Percentiles rank a stretch among this genome's conserved stretches.
Conservation (phyloP, 2,113 vertebrate species). For the Tylochromis polylepis region DNA sequence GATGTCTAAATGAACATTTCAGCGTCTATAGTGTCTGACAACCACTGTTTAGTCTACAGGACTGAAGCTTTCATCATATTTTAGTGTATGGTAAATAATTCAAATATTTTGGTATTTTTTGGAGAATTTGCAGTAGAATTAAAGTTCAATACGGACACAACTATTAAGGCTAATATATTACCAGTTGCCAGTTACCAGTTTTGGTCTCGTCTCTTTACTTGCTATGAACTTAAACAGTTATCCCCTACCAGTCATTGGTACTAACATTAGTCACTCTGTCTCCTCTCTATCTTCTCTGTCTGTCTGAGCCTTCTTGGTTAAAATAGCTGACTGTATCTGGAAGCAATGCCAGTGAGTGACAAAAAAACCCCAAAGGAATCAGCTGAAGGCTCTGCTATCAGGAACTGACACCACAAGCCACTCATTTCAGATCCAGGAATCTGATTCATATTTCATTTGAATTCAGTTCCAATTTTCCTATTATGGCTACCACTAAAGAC, state of each 20-base stretch:
- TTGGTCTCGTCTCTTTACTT: neutral
- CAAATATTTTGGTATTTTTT: neutral
- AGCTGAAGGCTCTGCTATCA: neutral
- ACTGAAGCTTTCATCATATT: neutral
- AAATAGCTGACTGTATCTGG: neutral
- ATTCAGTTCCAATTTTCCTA: neutral
- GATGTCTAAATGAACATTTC: slow-evolving; percentile 11
- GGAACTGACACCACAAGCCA: neutral
- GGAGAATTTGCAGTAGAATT: neutral
- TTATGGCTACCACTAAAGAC: neutral
- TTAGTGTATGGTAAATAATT: neutral
- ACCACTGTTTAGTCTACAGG: slow-evolving; percentile 29
- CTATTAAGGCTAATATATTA: neutral
- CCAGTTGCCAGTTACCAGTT: neutral
- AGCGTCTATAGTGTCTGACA: slow-evolving; percentile 1
- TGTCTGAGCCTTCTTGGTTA: neutral
- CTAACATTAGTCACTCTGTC: neutral
- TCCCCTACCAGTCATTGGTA: neutral
- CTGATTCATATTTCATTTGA: neutral
- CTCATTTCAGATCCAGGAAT: neutral
- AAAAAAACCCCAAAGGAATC: neutral
- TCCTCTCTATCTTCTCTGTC: neutral
- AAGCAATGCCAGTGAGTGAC: neutral
- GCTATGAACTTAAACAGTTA: neutral
- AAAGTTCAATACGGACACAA: neutral